phyloP scores from a whole-genome alignment of 2,113 vertebrate genomes.

The Tiliqua scincoides region DNA sequence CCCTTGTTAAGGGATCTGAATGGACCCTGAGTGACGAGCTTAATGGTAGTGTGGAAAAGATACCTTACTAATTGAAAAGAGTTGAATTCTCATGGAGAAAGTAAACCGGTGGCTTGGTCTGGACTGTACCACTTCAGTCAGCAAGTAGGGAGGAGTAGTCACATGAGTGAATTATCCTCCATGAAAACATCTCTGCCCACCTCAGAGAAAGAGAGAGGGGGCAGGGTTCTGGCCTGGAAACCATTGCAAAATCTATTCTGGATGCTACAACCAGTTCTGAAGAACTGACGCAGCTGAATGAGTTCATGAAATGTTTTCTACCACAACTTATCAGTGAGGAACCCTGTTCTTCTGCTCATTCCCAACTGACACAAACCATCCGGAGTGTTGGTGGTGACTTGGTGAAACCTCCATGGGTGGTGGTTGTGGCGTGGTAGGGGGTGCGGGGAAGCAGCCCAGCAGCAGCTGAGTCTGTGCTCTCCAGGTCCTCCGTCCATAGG shows the following conservation, averaged over 20 bases:
- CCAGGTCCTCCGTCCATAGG: not conserved
- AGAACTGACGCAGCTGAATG: not conserved
- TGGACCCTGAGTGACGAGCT: not conserved
- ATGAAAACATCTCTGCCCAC: not conserved
- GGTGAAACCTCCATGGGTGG: not conserved
- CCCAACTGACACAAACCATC: not conserved
- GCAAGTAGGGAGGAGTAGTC: too few species aligned
- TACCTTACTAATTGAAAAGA: too few species aligned
- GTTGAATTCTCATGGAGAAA: not conserved
- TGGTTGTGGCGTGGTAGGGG: not conserved
- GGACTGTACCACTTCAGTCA: not conserved
- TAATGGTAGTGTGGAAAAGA: not conserved
- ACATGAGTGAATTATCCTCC: not conserved
- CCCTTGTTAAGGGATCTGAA: too few species aligned
- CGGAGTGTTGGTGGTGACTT: not conserved
- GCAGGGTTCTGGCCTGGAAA: not conserved
- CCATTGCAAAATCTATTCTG: too few species aligned
- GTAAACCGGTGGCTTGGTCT: not conserved
- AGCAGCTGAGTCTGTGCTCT: not conserved
- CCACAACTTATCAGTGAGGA: not conserved
- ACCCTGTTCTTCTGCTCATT: too few species aligned
- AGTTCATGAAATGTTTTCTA: too few species aligned
- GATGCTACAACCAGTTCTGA: too few species aligned
- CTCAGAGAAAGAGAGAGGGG: not conserved
- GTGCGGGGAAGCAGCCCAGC: not conserved